phyloP scores from a whole-genome alignment of 2,113 vertebrate genomes.

The Vicugna pacos region DNA sequence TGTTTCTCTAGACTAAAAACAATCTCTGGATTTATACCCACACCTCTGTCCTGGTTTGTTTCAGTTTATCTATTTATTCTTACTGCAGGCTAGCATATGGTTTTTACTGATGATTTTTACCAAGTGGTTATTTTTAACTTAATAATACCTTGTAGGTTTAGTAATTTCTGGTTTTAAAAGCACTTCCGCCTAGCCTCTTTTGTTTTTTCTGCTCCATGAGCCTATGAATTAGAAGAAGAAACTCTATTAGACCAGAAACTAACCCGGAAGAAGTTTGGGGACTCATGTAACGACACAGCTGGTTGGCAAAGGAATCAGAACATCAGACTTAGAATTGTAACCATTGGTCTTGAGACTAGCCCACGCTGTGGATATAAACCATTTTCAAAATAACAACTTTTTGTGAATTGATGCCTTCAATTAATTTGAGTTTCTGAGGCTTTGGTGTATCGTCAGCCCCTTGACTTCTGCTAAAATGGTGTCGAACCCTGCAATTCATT shows the following conservation, averaged over 20 bases:
- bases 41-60: background rate
- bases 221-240: background rate
- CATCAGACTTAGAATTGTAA: background rate
- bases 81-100: background rate
- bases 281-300: background rate
- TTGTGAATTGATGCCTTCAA: background rate
- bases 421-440: conserved; percentile 61
- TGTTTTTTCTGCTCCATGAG: background rate
- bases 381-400: background rate
- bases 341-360: background rate
- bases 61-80: background rate
- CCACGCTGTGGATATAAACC: background rate
- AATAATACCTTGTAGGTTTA: conserved; percentile 17
- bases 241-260: background rate
- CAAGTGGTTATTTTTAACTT: conserved; percentile 46
- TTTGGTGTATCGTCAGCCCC: background rate
- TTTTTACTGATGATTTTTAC: conserved; percentile 37
- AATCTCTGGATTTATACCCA: background rate
- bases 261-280: background rate
- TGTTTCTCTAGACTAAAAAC: background rate
- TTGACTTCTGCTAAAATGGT: conserved; percentile 50
- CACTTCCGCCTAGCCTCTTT: background rate
- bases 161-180: conserved; percentile 6
- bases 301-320: background rate
- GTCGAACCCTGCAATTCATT: conserved; percentile 51